A percentile compares a stretch with the other conserved stretches of the same genome.
These are phyloP conservation scores for Ophion ellenae DNA, from an alignment of 2,888 invertebrate species.

Conservation along the genomic window DNA sequence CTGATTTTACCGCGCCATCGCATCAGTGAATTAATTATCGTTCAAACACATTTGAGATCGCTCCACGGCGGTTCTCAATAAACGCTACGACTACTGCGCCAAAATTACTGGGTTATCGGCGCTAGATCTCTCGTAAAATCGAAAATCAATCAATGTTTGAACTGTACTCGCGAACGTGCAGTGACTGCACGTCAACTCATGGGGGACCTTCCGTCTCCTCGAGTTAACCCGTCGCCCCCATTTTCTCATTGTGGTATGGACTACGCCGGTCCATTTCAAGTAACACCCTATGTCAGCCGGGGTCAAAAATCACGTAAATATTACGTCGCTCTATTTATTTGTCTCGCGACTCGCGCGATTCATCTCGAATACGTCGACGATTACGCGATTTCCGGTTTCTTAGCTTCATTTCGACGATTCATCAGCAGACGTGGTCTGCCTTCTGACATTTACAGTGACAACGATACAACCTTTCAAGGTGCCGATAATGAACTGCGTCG, in stretches of 20 bases:
- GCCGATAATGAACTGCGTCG: constrained; percentile 66
- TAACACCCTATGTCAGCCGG: no score
- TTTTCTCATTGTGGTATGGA: not conserved
- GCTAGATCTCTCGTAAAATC: constrained; percentile 31
- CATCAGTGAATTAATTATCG: constrained; percentile 48
- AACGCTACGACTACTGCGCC: constrained; percentile 29
- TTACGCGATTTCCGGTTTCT: constrained; percentile 64
- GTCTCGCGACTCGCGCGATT: constrained; percentile 49
- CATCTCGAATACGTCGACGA: constrained; percentile 71
- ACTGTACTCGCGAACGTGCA: constrained; percentile 50
- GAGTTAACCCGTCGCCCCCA: constrained; percentile 18
- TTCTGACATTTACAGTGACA: constrained; percentile 71
- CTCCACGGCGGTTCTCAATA: constrained; percentile 55
- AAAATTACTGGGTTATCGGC: constrained; percentile 59
- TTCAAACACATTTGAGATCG: constrained; percentile 38
- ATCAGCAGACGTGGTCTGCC: constrained; percentile 72
- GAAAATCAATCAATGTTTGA: constrained; percentile 55
- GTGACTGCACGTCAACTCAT: constrained; percentile 21
- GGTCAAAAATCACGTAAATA: not conserved
- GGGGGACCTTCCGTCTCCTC: constrained; percentile 30
- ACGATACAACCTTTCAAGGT: constrained; percentile 76
- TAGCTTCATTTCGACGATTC: constrained; percentile 73
- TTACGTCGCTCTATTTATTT: constrained; percentile 66
- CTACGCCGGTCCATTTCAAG: no score
- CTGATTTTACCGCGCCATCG: constrained; percentile 46